Evolutionary conservation across 1,140 invertebrate species (phyloP).

Genomic region (Drosophila albomicans): DNA sequence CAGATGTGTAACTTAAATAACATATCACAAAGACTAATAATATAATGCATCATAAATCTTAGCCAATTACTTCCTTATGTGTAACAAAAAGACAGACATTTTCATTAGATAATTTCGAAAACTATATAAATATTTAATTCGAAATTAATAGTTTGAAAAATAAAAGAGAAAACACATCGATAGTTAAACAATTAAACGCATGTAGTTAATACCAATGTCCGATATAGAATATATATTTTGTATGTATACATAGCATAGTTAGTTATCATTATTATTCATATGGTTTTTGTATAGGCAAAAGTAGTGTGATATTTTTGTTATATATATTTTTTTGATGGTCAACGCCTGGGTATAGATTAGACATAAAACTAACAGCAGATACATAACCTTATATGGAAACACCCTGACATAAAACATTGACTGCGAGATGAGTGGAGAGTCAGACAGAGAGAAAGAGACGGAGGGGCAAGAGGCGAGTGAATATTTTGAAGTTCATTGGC

Average conservation of each 20-base stretch:
- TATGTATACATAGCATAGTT: slow-evolving; percentile 58
- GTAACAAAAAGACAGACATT: background rate
- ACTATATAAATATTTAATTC: slow-evolving; percentile 8
- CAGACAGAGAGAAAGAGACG: background rate
- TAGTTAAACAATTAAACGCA: slow-evolving; percentile 65
- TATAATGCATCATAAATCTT: slow-evolving; percentile 22
- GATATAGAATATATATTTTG: slow-evolving; percentile 63
- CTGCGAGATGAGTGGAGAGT: background rate
- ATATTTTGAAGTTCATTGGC: slow-evolving; percentile 32
- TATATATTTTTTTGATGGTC: slow-evolving; percentile 7
- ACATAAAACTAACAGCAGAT: slow-evolving; percentile 42
- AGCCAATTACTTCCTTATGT: slow-evolving; percentile 35
- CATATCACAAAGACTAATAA: slow-evolving; percentile 42
- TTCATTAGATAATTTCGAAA: slow-evolving; percentile 14
- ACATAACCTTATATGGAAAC: slow-evolving; percentile 17
- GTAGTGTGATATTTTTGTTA: slow-evolving; percentile 27
- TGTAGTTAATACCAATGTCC: slow-evolving; percentile 74
- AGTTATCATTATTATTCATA: slow-evolving; percentile 36
- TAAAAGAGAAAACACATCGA: slow-evolving; percentile 65
- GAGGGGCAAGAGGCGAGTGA: background rate
- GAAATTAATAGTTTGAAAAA: slow-evolving; percentile 25
- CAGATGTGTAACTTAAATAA: slow-evolving; percentile 38
- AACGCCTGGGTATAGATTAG: slow-evolving; percentile 35
- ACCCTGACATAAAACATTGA: slow-evolving; percentile 12
- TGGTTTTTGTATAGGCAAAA: slow-evolving; percentile 19